Conservation (phyloP, 1,140 invertebrate genomes). For the Melitaea cinxia region DNA sequence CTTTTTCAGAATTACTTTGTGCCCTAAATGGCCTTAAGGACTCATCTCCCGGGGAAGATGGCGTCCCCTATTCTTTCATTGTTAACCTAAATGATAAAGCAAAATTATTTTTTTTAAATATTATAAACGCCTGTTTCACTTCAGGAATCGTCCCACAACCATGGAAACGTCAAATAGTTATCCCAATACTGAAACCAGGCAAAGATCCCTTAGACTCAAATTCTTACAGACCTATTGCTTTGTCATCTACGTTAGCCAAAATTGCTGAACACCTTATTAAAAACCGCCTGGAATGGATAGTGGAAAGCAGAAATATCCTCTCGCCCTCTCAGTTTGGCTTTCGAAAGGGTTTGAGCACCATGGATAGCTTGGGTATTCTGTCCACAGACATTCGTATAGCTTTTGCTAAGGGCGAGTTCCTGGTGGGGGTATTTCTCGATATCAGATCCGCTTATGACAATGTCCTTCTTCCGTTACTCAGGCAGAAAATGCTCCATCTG, state of each 20-base stretch:
- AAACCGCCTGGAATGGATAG: no score
- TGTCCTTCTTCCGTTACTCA: constrained; percentile 1
- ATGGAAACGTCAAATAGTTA: constrained; percentile 49
- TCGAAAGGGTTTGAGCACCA: no score
- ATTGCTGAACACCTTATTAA: no score
- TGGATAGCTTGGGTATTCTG: no score
- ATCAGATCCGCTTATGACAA: background rate
- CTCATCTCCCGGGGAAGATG: constrained; percentile 36
- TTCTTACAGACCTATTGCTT: no score
- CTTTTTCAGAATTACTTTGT: constrained; percentile 28
- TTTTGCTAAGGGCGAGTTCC: background rate
- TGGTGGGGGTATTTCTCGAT: background rate
- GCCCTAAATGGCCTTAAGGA: constrained; percentile 30
- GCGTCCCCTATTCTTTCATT: constrained; percentile 42
- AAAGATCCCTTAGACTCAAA: no score
- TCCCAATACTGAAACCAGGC: no score
- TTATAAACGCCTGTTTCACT: constrained; percentile 29
- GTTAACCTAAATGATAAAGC: constrained; percentile 5
- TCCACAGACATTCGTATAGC: background rate
- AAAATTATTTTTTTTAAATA: constrained; percentile 24
- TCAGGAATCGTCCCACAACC: constrained; percentile 21
- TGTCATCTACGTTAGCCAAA: no score
- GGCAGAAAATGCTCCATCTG: constrained; percentile 1
- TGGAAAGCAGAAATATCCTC: no score
- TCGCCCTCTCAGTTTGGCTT: no score